Evolutionary conservation across 2,113 vertebrate genomes (phyloP).

Genomic region (Elaphurus davidianus): DNA sequence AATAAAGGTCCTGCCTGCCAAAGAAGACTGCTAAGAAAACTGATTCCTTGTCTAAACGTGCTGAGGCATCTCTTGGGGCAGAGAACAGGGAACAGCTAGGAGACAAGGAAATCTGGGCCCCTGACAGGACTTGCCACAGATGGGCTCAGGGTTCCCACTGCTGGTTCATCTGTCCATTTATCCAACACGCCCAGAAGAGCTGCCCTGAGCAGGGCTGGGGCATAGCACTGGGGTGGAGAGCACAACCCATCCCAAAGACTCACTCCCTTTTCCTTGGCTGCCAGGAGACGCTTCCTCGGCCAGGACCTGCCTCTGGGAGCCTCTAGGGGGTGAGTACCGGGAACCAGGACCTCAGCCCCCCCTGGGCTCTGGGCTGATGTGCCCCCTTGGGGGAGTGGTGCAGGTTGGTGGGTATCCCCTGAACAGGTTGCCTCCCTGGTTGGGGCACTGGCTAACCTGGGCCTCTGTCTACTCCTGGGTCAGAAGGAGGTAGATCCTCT

Average conservation of each 20-base stretch:
- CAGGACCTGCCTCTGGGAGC: constrained; percentile 37
- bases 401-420: not conserved
- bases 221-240: not conserved
- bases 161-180: not conserved
- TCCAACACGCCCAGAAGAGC: not conserved
- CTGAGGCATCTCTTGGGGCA: not conserved
- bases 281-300: constrained; percentile 43
- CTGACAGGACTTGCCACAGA: not conserved
- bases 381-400: not conserved
- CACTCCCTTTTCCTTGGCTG: not conserved
- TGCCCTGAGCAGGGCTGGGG: not conserved
- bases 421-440: not conserved
- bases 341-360: not conserved
- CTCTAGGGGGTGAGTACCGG: constrained; percentile 47
- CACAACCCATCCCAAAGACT: not conserved
- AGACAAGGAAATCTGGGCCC: not conserved
- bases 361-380: not conserved
- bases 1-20: not conserved
- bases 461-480: not conserved
- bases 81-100: not conserved
- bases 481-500: not conserved
- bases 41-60: not conserved
- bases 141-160: not conserved
- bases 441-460: not conserved
- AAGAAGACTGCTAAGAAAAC: not conserved